phyloP scores from a whole-genome alignment of 2,113 vertebrate genomes.

The Epinephelus lanceolatus region DNA sequence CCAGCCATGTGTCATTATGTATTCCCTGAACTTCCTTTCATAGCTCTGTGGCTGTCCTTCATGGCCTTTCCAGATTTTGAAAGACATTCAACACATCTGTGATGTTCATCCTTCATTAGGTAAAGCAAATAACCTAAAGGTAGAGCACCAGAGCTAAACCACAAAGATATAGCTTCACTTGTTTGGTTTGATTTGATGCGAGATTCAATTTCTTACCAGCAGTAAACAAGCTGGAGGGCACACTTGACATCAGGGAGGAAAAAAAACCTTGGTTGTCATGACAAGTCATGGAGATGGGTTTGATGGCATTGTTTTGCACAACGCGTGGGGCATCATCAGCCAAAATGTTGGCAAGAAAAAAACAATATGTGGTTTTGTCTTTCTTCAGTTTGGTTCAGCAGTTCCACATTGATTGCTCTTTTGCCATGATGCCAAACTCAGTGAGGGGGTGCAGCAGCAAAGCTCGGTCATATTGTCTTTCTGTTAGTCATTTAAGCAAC shows the following conservation, averaged over 20 bases:
- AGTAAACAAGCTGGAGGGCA: slow-evolving; percentile 69
- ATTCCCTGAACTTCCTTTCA: slow-evolving; percentile 43
- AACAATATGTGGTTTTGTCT: slow-evolving; percentile 24
- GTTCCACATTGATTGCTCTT: slow-evolving; percentile 34
- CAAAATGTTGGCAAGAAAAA: slow-evolving; percentile 51
- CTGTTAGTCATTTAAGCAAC: slow-evolving; percentile 29
- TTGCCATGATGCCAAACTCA: slow-evolving; percentile 25
- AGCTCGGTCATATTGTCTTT: slow-evolving; percentile 30
- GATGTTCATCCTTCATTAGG: slow-evolving; percentile 54
- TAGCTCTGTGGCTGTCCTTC: slow-evolving; percentile 20
- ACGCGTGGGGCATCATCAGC: slow-evolving; percentile 40
- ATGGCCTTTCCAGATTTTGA: slow-evolving; percentile 36
- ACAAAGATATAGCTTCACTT: slow-evolving; percentile 34
- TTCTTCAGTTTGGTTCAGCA: slow-evolving; percentile 42
- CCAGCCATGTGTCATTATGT: slow-evolving; percentile 60
- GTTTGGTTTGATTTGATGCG: slow-evolving; percentile 61
- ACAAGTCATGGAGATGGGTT: slow-evolving; percentile 56
- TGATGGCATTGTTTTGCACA: slow-evolving; percentile 70
- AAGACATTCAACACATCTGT: slow-evolving; percentile 62
- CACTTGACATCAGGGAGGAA: slow-evolving; percentile 24
- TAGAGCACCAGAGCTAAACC: slow-evolving; percentile 23
- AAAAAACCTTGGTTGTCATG: slow-evolving; percentile 57
- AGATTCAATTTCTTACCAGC: slow-evolving; percentile 61
- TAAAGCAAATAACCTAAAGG: slow-evolving; percentile 68
- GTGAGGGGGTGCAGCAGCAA: neutral